These are phyloP conservation scores for Drosophila neonasuta DNA, from an alignment of 2,888 invertebrate genomes.

Conservation along the genomic window DNA sequence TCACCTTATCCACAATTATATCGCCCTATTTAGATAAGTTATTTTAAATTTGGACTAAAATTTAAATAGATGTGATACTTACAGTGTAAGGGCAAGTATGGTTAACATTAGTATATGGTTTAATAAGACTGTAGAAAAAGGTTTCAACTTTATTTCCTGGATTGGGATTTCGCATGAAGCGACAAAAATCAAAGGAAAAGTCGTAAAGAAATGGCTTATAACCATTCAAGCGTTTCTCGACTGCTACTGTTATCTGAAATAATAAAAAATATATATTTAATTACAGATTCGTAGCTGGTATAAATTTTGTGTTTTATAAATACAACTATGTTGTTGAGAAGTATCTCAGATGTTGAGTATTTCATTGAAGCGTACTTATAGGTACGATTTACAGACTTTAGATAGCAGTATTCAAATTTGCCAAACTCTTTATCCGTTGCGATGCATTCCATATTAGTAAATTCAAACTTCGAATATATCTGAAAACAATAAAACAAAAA, in stretches of 20 bases:
- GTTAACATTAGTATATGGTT: conserved; percentile 24
- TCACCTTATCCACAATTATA: conserved; percentile 39
- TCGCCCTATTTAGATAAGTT: conserved; percentile 20
- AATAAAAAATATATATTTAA: too few relatives aligned
- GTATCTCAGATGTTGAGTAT: neutral
- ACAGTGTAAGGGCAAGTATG: conserved; percentile 28
- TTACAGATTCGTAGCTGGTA: too few relatives aligned
- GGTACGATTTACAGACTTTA: conserved; percentile 42
- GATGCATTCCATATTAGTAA: conserved; percentile 41
- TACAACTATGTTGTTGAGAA: conserved; percentile 13
- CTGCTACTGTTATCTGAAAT: too few relatives aligned
- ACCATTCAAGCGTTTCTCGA: conserved; percentile 28
- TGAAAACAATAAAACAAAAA: neutral
- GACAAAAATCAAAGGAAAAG: conserved; percentile 21
- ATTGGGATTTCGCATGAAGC: conserved; percentile 2
- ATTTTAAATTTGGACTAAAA: neutral
- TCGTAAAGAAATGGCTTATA: conserved; percentile 21
- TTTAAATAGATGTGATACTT: neutral
- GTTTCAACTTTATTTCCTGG: neutral
- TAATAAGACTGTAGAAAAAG: conserved; percentile 3
- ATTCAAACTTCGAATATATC: conserved; percentile 27
- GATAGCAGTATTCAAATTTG: conserved; percentile 23
- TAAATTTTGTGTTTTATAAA: too few relatives aligned
- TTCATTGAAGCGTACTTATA: conserved; percentile 32
- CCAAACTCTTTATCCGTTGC: conserved; percentile 1